Conservation (phyloP, 1,140 invertebrate species). For the Drosophila oshimai region DNA sequence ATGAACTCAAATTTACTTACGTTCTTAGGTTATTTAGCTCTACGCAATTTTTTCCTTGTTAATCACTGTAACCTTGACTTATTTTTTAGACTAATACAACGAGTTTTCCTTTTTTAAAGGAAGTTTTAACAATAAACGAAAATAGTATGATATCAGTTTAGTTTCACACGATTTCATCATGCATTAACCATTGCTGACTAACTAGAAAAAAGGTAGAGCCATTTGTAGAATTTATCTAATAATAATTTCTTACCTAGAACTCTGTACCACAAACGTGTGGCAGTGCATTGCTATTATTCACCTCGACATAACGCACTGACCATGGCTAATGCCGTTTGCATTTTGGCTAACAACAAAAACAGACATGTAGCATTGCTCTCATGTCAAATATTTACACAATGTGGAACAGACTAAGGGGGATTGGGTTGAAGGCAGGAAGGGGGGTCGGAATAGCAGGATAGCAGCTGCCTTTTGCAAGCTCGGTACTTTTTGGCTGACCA, state of each 20-base stretch:
- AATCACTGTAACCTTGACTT: no score
- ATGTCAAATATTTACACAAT: conserved; percentile 70
- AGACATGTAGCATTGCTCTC: conserved; percentile 28
- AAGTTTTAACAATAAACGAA: no score
- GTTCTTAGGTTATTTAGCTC: no score
- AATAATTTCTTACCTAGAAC: not conserved
- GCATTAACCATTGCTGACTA: no score
- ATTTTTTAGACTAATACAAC: no score
- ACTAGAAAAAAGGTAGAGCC: no score
- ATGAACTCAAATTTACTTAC: no score
- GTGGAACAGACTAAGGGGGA: conserved; percentile 7
- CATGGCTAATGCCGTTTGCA: conserved; percentile 70
- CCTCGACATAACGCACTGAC: conserved; percentile 47
- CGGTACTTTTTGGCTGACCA: conserved; percentile 28
- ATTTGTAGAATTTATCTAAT: no score
- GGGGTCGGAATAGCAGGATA: not conserved
- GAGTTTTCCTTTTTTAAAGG: no score
- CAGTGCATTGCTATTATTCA: conserved; percentile 18
- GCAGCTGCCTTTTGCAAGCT: conserved; percentile 13
- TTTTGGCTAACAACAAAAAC: conserved; percentile 57
- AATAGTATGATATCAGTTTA: no score
- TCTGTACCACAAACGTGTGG: not conserved
- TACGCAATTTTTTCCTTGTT: no score
- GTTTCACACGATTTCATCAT: no score
- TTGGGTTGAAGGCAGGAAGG: not conserved